Conservation (phyloP, 2,113 vertebrate species). For the Catagonus wagneri region DNA sequence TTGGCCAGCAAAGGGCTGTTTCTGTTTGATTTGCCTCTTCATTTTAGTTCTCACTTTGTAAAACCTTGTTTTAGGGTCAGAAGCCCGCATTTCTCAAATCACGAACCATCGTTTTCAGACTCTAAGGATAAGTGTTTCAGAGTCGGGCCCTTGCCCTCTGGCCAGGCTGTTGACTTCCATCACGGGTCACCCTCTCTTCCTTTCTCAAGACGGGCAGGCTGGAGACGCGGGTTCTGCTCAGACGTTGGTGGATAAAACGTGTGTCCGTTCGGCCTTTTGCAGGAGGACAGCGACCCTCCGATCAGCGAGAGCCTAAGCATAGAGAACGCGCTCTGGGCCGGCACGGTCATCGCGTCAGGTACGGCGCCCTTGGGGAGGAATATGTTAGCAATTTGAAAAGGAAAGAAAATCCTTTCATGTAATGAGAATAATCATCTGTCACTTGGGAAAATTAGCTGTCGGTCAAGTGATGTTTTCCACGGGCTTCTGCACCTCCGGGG, state of each 20-base stretch:
- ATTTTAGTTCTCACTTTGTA: neutral
- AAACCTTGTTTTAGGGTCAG: neutral
- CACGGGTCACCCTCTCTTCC: neutral
- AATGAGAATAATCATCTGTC: constrained; percentile 86
- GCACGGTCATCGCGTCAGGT: constrained; percentile 98
- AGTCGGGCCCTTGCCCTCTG: too few relatives aligned
- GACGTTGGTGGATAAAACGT: accelerated
- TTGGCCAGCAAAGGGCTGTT: neutral
- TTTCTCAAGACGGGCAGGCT: neutral
- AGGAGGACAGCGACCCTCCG: constrained; percentile 98
- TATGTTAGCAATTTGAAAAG: constrained; percentile 86
- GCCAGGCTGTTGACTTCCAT: neutral
- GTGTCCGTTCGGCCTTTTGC: neutral
- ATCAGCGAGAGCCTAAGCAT: constrained; percentile 98
- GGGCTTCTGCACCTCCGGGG: constrained; percentile 79
- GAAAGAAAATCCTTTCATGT: constrained; percentile 74
- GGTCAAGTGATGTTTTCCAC: constrained; percentile 77
- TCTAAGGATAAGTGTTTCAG: accelerated
- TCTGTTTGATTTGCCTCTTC: accelerated
- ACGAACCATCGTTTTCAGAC: accelerated
- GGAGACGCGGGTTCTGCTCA: neutral
- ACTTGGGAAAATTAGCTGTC: constrained; percentile 83
- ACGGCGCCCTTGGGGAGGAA: constrained; percentile 63
- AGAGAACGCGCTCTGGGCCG: constrained; percentile 98
- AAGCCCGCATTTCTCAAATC: neutral